Evolutionary conservation across 2,113 vertebrate genomes (phyloP), one percentile per base, ranked within the genome.

Genomic region (Parus major): DNA sequence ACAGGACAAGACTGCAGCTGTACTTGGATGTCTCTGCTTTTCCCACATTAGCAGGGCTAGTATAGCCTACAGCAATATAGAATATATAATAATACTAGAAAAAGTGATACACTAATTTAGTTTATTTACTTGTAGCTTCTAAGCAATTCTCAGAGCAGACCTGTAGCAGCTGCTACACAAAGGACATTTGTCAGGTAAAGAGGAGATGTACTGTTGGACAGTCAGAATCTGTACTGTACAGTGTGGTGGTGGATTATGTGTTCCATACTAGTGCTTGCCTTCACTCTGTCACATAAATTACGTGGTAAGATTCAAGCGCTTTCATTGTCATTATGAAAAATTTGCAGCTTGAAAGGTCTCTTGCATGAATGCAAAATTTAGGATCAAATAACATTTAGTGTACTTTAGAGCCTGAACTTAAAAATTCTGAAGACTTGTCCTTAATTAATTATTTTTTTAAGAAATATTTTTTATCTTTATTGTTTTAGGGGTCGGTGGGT

Each of bases 401-500:
- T 35, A 15, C 31, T 82, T 87, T 75, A 41, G 25, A 90, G 55
- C 1, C 8, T 39, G 41, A 31, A 35, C 53, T 63, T 78, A 92
- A 65, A 83, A 86, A 78, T 87, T 64, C 27, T 97, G 29, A 96
- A 55, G 33, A 33, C 3, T 11, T n/a, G 8, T 28, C 25, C 16
- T 60, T 18, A 39, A 39, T 39, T 39, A 39, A 35, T 35, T 39
- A 42, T 41, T 6, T 17, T 10, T 31, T 33, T 17, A 11, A 31
- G 31, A 42, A 42, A 42, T 42, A 42, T 49, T 55, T 7, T 35
- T 68, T 5, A 46, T 94, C 36, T 97, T 63, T 92, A 93, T 50
- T 11, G 44, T 93, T 65, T 53, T 88, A 99, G 99, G 99, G 99
- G 88, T 98, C 98, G 9, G 98, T 97, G 42, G 99, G 99, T 83